These are phyloP conservation scores for Plodia interpunctella DNA, from an alignment of 1,140 invertebrate genomes.

Conservation along the genomic window DNA sequence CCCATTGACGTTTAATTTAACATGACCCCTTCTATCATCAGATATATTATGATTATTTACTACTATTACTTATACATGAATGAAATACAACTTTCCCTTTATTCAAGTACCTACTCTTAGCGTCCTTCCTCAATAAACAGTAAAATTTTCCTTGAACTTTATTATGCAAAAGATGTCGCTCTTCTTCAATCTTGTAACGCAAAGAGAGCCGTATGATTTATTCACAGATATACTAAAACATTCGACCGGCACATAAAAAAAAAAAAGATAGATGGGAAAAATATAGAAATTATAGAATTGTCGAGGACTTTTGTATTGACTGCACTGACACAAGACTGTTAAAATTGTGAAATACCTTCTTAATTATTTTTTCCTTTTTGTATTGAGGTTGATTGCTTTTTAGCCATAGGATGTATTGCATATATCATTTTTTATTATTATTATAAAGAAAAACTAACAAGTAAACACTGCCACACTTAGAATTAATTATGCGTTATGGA, in stretches of 20 bases:
- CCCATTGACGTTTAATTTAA: too few relatives aligned
- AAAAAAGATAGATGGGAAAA: conserved; percentile 36
- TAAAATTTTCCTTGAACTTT: conserved; percentile 2
- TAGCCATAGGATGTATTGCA: too few relatives aligned
- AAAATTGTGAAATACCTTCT: too few relatives aligned
- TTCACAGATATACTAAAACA: conserved; percentile 26
- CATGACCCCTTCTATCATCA: too few relatives aligned
- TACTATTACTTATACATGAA: background rate
- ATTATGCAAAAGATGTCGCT: conserved; percentile 12
- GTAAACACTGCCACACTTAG: too few relatives aligned
- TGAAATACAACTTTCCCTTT: conserved; percentile 1
- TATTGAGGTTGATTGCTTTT: too few relatives aligned
- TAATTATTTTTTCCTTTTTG: too few relatives aligned
- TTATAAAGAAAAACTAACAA: background rate
- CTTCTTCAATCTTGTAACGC: conserved; percentile 19
- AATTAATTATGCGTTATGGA: too few relatives aligned
- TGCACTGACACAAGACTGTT: too few relatives aligned
- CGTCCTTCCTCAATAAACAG: background rate
- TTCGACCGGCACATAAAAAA: conserved; percentile 22
- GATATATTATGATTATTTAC: too few relatives aligned
- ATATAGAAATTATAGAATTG: background rate
- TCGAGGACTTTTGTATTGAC: too few relatives aligned
- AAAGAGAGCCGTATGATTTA: conserved; percentile 36
- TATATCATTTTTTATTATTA: too few relatives aligned
- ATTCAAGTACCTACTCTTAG: background rate